Percentiles rank a stretch among this genome's conserved stretches.
Evolutionary conservation across 2,888 invertebrate genomes (phyloP).

Genomic region (Oeneis ivallda): DNA sequence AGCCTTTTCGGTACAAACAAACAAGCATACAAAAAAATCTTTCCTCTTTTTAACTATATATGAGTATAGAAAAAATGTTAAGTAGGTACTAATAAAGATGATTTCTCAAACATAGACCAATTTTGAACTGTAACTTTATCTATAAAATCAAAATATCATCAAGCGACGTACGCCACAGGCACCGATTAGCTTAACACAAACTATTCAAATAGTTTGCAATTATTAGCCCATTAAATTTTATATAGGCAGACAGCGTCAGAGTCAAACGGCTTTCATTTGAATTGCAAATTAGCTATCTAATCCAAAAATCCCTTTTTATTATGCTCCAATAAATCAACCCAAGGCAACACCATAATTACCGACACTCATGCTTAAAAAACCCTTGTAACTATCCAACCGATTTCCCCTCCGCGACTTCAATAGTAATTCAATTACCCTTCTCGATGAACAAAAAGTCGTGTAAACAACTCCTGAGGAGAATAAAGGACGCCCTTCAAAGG

Average conservation of each 20-base stretch:
- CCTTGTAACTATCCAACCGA: slow-evolving; percentile 41
- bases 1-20: no score
- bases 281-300: slow-evolving; percentile 38
- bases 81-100: no score
- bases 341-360: slow-evolving; percentile 37
- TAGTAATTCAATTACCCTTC: slow-evolving; percentile 61
- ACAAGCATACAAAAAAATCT: no score
- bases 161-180: not conserved
- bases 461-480: slow-evolving; percentile 57
- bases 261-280: slow-evolving; percentile 29
- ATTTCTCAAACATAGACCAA: not conserved
- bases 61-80: no score
- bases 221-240: slow-evolving; percentile 15
- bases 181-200: not conserved
- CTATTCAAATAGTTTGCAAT: slow-evolving; percentile 4
- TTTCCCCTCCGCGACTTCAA: slow-evolving; percentile 54
- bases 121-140: not conserved
- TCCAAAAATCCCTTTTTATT: slow-evolving; percentile 35
- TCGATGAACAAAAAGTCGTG: slow-evolving; percentile 51
- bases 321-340: slow-evolving; percentile 35
- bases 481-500: slow-evolving; percentile 64
- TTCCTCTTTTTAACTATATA: no score
- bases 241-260: not conserved
- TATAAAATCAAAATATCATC: not conserved
- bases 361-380: slow-evolving; percentile 30